Conservation (phyloP, 1,140 invertebrate species). For the Drosophila athabasca region DNA sequence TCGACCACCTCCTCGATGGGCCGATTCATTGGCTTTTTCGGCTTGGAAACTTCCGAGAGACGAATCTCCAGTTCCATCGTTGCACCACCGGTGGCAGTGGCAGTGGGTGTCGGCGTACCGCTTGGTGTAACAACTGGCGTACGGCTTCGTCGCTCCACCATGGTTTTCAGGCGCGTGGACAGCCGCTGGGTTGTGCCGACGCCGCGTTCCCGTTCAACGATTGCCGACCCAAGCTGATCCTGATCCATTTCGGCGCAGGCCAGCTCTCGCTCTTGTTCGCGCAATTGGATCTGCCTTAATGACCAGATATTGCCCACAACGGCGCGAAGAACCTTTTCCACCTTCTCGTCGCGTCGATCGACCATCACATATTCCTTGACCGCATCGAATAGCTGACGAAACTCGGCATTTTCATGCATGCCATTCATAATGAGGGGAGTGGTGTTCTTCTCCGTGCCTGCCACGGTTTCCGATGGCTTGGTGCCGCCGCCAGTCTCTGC, state of each 20-base stretch:
- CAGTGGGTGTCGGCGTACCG: conserved; percentile 1
- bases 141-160: conserved; percentile 47
- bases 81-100: neutral
- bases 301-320: conserved; percentile 65
- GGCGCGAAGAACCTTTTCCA: conserved; percentile 54
- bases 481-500: conserved; percentile 30
- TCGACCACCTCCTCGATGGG: conserved; percentile 79
- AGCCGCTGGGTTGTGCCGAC: conserved; percentile 58
- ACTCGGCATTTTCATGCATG: conserved; percentile 56
- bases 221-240: conserved; percentile 21
- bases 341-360: conserved; percentile 51
- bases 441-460: conserved; percentile 2
- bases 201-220: conserved; percentile 25
- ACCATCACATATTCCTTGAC: conserved; percentile 68
- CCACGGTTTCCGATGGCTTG: neutral
- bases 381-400: conserved; percentile 48
- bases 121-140: conserved; percentile 46
- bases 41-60: conserved; percentile 26
- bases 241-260: conserved; percentile 22
- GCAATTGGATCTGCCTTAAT: conserved; percentile 53
- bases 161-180: conserved; percentile 61
- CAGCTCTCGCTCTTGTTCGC: conserved; percentile 55
- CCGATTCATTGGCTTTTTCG: conserved; percentile 52
- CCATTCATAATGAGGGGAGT: neutral
- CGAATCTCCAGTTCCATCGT: conserved; percentile 6